Evolutionary conservation across 2,113 vertebrate species (phyloP).

Genomic region (Falco punctatus): DNA sequence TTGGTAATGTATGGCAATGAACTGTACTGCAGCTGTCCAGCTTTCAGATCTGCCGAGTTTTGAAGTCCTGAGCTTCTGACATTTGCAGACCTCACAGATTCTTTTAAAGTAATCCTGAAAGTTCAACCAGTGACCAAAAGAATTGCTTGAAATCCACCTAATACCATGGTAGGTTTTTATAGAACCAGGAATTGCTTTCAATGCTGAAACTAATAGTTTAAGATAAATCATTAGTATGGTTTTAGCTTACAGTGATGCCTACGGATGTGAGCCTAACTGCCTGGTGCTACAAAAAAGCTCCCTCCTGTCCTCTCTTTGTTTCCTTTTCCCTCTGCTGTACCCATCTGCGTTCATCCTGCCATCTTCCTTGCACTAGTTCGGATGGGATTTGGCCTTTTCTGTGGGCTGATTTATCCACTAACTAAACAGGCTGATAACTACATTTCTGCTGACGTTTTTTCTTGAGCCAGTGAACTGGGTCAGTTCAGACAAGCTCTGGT

Average conservation of each 20-base stretch:
- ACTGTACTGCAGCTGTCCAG: conserved; percentile 53
- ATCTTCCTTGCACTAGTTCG: background rate
- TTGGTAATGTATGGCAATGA: conserved; percentile 13
- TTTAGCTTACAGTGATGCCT: background rate
- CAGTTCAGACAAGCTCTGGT: background rate
- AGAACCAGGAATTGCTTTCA: background rate
- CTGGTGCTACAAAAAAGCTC: background rate
- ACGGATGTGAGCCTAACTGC: rapidly evolving
- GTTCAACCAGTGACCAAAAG: background rate
- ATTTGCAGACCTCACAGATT: conserved; percentile 17
- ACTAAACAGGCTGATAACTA: background rate
- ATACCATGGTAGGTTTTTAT: background rate
- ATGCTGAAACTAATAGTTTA: background rate
- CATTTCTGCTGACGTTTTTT: background rate
- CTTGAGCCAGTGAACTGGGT: background rate
- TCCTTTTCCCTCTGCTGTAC: background rate
- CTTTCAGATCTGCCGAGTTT: conserved; percentile 17
- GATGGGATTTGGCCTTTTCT: background rate
- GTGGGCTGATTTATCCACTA: background rate
- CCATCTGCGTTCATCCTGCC: background rate
- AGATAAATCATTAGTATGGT: background rate
- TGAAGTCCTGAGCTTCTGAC: conserved; percentile 38
- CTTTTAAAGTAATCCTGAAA: conserved; percentile 32
- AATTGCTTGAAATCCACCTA: background rate
- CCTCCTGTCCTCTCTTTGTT: background rate